Conservation (phyloP, 2,113 vertebrate species). For the Emydura subglobosa region DNA sequence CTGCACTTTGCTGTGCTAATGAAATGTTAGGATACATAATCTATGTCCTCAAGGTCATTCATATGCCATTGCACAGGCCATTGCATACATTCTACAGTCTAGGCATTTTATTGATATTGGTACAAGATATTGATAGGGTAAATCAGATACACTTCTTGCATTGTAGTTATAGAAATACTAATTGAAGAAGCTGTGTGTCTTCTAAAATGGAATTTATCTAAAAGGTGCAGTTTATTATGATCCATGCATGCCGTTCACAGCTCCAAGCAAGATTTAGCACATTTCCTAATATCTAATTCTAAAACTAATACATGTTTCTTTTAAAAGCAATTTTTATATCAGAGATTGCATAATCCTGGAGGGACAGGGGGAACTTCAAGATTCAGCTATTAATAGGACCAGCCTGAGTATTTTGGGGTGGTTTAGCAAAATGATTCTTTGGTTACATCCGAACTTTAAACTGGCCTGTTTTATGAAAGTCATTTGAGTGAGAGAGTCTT, state of each 20-base stretch:
- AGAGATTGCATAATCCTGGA: not conserved
- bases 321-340: not conserved
- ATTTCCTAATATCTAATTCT: not conserved
- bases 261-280: constrained; percentile 19
- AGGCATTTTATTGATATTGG: not conserved
- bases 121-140: constrained; percentile 8
- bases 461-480: not conserved
- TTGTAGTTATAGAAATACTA: not conserved
- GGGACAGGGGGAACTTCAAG: not conserved
- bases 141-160: constrained; percentile 20
- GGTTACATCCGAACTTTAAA: not conserved
- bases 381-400: not conserved
- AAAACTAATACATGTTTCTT: not conserved
- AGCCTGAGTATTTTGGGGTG: not conserved
- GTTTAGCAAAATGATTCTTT: not conserved
- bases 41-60: constrained; percentile 60
- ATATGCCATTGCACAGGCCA: constrained; percentile 62
- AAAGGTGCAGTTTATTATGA: constrained; percentile 7
- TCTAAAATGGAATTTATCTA: not conserved
- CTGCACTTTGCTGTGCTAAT: constrained; percentile 41
- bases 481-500: not conserved
- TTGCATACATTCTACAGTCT: constrained; percentile 37
- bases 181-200: not conserved
- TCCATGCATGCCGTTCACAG: not conserved
- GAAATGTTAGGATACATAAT: constrained; percentile 54